Evolutionary conservation across 2,888 invertebrate genomes (phyloP), one percentile per base, ranked within the genome.

Genomic region (Galerucella pusilla): DNA sequence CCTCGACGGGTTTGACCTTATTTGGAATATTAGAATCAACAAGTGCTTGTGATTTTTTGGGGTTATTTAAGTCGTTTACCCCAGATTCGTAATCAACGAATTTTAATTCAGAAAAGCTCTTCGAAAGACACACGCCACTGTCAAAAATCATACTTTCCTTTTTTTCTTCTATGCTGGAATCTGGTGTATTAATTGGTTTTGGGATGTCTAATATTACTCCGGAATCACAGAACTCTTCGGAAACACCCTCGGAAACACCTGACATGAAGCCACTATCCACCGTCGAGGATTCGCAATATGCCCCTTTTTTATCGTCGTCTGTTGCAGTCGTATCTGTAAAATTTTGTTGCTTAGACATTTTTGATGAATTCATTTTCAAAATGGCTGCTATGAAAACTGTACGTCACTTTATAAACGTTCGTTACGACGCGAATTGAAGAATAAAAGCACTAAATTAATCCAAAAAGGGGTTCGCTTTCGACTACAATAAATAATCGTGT

Each of bases 111-210:
- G 91, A 90, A 80, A 94, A 89, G 83, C 90, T 90, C 83, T 92
- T 92, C 71, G 91, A 89, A 80, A 93, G 88, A 73, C 81, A 85
- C 45, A 93, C 89, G 82, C 93, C 94, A 89, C 93, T 92, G 85
- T 94, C 94, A 74, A 91, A 86, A 85, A 90, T 89, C 91, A 91
- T 91, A 79, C 76, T 78, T 75, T 78, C 78, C 70, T 72, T 69
- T 42, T 77, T 68, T 28, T 76, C 77, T 28, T 76, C 77, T 10
- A 64, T 64, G 68, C 67, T 60, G 16, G 45, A 57, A 46, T 54
- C 63, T 14, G 49, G 12, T 12, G 52, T 49, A 14, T 72, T 70
- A 42, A 54, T 28, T 5, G 68, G 68, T 59, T 76, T 78, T 16
- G 78, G 72, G 14, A 35, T 73, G n/a, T 78, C 77, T 61, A 78